These are phyloP conservation scores for Kryptolebias ocellatus DNA, from an alignment of 2,797 vertebrate species.

Conservation along the genomic window DNA sequence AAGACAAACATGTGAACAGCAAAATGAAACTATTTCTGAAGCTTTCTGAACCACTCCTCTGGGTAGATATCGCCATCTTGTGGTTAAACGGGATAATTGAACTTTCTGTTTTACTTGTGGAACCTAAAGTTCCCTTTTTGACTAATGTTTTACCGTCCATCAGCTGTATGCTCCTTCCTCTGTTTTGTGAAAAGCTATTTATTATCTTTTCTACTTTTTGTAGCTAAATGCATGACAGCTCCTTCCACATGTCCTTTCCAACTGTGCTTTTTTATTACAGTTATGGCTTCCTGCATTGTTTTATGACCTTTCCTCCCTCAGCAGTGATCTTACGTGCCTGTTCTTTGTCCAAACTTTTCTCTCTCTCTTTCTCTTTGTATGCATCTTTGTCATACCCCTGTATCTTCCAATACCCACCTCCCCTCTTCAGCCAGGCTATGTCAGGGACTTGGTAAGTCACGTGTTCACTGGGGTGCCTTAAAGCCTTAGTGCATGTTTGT, in stretches of 20 bases:
- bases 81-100: constrained; percentile 37
- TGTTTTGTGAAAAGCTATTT: neutral
- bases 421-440: constrained; percentile 95
- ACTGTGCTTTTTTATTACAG: constrained; percentile 33
- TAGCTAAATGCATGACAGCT: constrained; percentile 59
- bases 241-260: neutral
- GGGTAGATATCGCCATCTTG: constrained; percentile 56
- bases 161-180: neutral
- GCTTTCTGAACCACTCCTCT: neutral
- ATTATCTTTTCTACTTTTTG: constrained; percentile 39
- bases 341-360: constrained; percentile 82
- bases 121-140: neutral
- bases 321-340: constrained; percentile 69
- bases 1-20: constrained; percentile 31
- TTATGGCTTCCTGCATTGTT: constrained; percentile 34
- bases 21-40: constrained; percentile 8
- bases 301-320: constrained; percentile 46
- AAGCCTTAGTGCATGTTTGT: constrained; percentile 55
- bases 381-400: constrained; percentile 79
- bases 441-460: constrained; percentile 99
- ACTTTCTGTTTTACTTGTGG: neutral
- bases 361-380: constrained; percentile 59
- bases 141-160: constrained; percentile 3
- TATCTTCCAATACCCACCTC: constrained; percentile 78
- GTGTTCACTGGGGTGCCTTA: constrained; percentile 63